Evolutionary conservation across 2,888 invertebrate genomes (phyloP).

Genomic region (Xanthorhoe designata): DNA sequence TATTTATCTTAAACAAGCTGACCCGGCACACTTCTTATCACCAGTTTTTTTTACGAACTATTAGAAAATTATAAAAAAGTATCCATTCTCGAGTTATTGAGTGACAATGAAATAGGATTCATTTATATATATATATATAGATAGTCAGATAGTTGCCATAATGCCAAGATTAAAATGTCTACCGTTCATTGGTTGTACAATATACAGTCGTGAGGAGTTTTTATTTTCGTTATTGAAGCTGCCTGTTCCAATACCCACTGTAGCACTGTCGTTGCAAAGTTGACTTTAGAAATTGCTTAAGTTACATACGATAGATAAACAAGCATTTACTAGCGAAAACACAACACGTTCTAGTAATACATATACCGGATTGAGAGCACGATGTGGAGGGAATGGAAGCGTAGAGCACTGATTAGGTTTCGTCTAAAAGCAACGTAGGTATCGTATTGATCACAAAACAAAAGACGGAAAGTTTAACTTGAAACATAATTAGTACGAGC

Average conservation of each 20-base stretch:
- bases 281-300: not conserved
- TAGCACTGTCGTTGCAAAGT: not conserved
- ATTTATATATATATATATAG: too few species aligned
- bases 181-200: too few species aligned
- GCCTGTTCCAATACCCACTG: not conserved
- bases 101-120: too few species aligned
- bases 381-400: conserved; percentile 11
- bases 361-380: not conserved
- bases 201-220: too few species aligned
- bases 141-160: too few species aligned
- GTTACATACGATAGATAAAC: not conserved
- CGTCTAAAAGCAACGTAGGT: conserved; percentile 12
- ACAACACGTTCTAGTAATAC: conserved; percentile 1
- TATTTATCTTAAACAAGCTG: too few species aligned
- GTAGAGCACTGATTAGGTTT: conserved; percentile 22
- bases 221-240: too few species aligned
- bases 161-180: too few species aligned
- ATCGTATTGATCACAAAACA: conserved; percentile 24
- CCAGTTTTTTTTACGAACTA: too few species aligned
- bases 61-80: too few species aligned
- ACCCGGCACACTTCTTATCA: too few species aligned
- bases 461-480: conserved; percentile 8
- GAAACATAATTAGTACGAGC: conserved; percentile 13
- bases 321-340: not conserved
- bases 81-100: too few species aligned